Conservation (phyloP, 2,113 vertebrate genomes). For the Plecturocebus donacophilus region DNA sequence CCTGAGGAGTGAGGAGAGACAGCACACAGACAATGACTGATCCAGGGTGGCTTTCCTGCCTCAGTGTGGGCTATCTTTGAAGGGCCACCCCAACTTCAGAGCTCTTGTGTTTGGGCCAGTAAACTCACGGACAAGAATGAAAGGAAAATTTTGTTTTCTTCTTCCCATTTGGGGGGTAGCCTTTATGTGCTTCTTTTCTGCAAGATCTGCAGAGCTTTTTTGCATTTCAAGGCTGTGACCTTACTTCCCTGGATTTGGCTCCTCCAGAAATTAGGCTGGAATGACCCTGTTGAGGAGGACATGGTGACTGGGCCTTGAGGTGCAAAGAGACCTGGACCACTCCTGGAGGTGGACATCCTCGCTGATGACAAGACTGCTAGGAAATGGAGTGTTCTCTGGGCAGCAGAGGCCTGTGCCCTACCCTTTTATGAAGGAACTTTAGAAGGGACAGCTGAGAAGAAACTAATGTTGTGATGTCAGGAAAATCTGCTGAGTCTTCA, state of each 20-base stretch:
- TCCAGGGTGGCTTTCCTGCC: not conserved
- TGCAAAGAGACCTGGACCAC: not conserved
- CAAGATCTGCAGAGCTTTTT: not conserved
- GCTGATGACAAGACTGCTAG: not conserved
- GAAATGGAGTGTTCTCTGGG: not conserved
- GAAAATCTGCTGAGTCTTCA: not conserved
- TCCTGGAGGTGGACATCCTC: not conserved
- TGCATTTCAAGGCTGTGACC: not conserved
- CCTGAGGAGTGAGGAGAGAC: not conserved
- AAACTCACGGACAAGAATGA: not conserved
- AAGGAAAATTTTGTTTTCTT: not conserved
- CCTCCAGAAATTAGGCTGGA: no score
- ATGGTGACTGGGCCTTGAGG: not conserved
- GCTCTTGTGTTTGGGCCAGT: not conserved
- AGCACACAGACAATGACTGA: accelerated
- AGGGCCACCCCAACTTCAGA: not conserved
- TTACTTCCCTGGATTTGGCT: not conserved
- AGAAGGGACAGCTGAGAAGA: not conserved
- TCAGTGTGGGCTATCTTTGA: not conserved
- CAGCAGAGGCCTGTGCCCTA: no score
- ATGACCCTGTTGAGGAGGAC: not conserved
- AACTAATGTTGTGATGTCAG: accelerated
- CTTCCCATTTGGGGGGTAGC: not conserved
- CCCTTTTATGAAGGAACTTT: not conserved
- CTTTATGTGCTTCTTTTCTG: not conserved